phyloP scores from a whole-genome alignment of 2,797 vertebrate genomes.

The Pagetopsis macropterus region DNA sequence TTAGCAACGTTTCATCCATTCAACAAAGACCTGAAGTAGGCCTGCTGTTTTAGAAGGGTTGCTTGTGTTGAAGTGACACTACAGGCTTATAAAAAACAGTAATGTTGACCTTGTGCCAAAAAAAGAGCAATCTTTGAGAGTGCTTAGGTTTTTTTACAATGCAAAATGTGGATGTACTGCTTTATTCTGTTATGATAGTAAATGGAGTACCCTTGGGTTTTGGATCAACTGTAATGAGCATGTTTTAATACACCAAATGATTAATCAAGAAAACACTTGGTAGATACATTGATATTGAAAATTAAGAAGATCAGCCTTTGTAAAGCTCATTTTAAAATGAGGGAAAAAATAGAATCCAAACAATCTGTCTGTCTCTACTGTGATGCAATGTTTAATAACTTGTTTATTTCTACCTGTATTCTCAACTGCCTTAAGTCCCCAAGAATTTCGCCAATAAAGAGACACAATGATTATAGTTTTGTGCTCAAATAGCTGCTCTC shows the following conservation, averaged over 20 bases:
- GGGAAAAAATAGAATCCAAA: not conserved
- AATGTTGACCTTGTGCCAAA: not conserved
- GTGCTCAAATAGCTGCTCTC: conserved; percentile 8
- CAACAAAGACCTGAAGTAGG: conserved; percentile 7
- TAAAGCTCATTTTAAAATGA: not conserved
- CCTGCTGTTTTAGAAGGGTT: not conserved
- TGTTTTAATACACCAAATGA: no score
- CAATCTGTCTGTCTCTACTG: not conserved
- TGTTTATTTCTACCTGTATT: not conserved
- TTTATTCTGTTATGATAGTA: not conserved
- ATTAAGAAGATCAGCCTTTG: not conserved
- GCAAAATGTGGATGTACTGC: not conserved
- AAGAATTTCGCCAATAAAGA: conserved; percentile 10
- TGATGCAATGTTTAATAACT: conserved; percentile 5
- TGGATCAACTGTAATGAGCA: not conserved
- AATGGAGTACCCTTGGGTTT: not conserved
- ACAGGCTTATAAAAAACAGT: not conserved
- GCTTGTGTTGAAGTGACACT: conserved; percentile 1
- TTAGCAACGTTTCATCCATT: conserved; percentile 2
- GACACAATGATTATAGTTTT: conserved; percentile 27
- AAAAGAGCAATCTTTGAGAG: not conserved
- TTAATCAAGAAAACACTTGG: not conserved
- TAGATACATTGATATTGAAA: not conserved
- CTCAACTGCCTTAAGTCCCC: not conserved
- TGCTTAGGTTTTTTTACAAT: not conserved